Evolutionary conservation across 2,113 vertebrate genomes (phyloP).

Genomic region (Oenanthe oenanthe): DNA sequence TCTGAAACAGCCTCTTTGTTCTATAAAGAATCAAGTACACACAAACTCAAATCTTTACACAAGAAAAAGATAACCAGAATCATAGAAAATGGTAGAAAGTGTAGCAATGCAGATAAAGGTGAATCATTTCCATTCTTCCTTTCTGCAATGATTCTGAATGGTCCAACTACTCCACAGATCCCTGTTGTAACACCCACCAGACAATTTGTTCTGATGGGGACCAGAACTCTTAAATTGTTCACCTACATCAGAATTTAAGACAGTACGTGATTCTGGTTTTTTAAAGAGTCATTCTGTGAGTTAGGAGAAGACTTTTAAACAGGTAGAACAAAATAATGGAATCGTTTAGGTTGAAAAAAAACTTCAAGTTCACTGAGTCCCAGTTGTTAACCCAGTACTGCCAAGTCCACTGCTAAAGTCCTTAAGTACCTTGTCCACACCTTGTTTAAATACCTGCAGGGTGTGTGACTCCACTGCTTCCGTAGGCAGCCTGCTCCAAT

Average conservation of each 20-base stretch:
- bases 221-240: neutral
- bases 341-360: neutral
- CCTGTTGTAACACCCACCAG: neutral
- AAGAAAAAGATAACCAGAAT: neutral
- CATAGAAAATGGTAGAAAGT: neutral
- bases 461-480: neutral
- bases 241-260: neutral
- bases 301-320: neutral
- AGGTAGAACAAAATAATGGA: neutral
- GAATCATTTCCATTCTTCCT: neutral
- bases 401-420: neutral
- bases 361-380: neutral
- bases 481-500: neutral
- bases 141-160: neutral
- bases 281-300: neutral
- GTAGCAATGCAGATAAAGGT: neutral
- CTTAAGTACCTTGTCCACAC: neutral
- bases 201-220: neutral
- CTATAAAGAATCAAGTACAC: neutral
- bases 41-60: neutral
- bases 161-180: neutral
- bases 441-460: neutral
- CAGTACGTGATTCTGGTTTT: neutral
- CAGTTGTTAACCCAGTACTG: neutral
- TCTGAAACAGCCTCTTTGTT: neutral